Conservation (phyloP, 92 coral and sea anemone genomes). For the Epizoanthus illoricatus region DNA sequence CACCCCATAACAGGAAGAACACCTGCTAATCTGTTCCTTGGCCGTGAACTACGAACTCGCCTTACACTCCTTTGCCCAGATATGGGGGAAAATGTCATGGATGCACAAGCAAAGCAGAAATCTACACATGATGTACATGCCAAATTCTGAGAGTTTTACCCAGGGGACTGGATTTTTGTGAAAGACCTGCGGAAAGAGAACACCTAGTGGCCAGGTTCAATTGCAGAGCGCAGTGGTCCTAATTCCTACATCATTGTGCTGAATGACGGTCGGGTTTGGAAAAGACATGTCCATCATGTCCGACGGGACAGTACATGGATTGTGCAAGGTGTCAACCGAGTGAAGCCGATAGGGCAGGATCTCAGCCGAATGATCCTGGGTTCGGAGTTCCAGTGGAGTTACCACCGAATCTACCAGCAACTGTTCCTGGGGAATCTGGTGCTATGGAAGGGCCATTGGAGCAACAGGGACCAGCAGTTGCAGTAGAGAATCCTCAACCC, state of each 20-base stretch:
- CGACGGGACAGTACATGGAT: conserved; percentile 26
- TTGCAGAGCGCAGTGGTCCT: conserved; percentile 30
- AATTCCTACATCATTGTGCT: conserved; percentile 38
- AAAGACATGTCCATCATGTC: conserved; percentile 32
- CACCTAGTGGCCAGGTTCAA: conserved; percentile 40
- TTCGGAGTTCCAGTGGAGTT: no score
- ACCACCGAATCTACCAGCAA: not conserved
- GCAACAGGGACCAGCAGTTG: not conserved
- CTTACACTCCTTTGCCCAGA: conserved; percentile 32
- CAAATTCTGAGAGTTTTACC: conserved; percentile 39
- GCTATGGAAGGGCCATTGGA: not conserved
- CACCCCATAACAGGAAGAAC: conserved; percentile 49
- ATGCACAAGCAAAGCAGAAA: conserved; percentile 50
- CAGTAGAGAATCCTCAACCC: not conserved
- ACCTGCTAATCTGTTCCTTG: conserved; percentile 45
- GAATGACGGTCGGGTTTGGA: conserved; percentile 49
- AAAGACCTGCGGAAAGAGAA: conserved; percentile 28
- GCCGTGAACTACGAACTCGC: conserved; percentile 36
- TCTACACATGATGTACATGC: conserved; percentile 25
- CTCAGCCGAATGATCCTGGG: no score
- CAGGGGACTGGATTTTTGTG: conserved; percentile 36
- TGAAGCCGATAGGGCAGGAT: not conserved
- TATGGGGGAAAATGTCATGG: conserved; percentile 37
- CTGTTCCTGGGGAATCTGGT: not conserved
- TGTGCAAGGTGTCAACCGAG: not conserved